Conservation (phyloP, 1,140 invertebrate genomes). For the Babylonia areolata region DNA sequence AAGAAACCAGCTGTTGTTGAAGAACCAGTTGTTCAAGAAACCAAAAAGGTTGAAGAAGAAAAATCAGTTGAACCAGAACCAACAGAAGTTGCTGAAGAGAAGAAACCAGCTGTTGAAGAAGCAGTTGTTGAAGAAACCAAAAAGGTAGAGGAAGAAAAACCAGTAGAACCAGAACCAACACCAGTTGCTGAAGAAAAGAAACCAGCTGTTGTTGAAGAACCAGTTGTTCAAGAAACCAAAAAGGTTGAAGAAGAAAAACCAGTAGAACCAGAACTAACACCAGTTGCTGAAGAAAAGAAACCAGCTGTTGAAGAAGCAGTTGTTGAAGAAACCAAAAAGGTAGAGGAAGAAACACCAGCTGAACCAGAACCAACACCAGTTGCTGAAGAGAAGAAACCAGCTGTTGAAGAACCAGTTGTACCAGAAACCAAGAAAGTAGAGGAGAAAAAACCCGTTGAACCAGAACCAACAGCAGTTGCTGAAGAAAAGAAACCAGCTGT, state of each 20-base stretch:
- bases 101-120: constrained; percentile 10
- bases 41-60: too few relatives aligned
- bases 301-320: too few relatives aligned
- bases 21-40: too few relatives aligned
- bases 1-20: constrained; percentile 24
- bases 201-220: constrained; percentile 10
- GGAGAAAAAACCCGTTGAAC: too few relatives aligned
- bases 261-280: too few relatives aligned
- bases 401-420: constrained; percentile 65
- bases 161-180: not conserved
- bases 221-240: not conserved
- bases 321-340: too few relatives aligned
- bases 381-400: constrained; percentile 17
- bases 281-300: too few relatives aligned
- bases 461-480: too few relatives aligned
- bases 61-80: not conserved
- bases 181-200: constrained; percentile 29
- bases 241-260: too few relatives aligned
- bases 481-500: too few relatives aligned
- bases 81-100: constrained; percentile 2
- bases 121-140: not conserved
- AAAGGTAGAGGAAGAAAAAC: constrained; percentile 25
- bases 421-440: not conserved
- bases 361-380: too few relatives aligned
- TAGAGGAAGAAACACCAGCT: too few relatives aligned